Base-by-base conservation (phyloP, 2,888 invertebrate genomes). In the Callinectes sapidus region DNA sequence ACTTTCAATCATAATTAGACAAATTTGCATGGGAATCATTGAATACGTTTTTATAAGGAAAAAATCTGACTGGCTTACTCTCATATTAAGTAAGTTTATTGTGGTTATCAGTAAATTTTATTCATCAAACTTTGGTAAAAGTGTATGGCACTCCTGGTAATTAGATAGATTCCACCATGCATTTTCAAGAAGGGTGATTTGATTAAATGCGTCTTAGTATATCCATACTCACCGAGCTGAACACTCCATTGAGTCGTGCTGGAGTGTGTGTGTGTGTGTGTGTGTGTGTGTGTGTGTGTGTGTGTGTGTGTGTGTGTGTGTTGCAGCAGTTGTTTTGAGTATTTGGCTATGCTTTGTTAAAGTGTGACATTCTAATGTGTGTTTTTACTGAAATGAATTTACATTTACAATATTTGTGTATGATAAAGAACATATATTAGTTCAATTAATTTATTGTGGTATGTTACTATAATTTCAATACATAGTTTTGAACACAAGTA, bases 31-130 rank as follows among this genome's bases (percentile, higher is more conserved):
- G 16, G 16, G 5, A 87, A 54, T 87, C n/a, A 87, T 23, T 6
- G 48, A 23, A n/a, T 28, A 71, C 48, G 23, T 42, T 87, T n/a
- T 28, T 48, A 14, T 87, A 87, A 87, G n/a, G 54, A 54, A 87
- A 48, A 87, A 87, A 87, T 87, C 42, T 87, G 87, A 42, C 42
- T 86, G 42, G 87, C n/a, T 8, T 28, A 86, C 71, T 71, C 28
- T 71, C 28, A 28, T 71, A 71, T 71, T 8, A 23, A 71, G n/a
- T 71, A 71, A 23, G 71, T 28, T 10, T 28, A 71, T 71, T 71
- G 6, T 71, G 71, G 28, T n/a, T 66, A n/a, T n/a, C 23, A 2
- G 66, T 18, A 77, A 77, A 28, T 77, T 32, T 77, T 6, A 81
- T 8, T 16, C 35, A 14, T 35, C 81, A 81, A 3, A 35, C 10